Evolutionary conservation across 2,797 vertebrate species (phyloP), one percentile per base, ranked within the genome.

Genomic region (Nasua narica): DNA sequence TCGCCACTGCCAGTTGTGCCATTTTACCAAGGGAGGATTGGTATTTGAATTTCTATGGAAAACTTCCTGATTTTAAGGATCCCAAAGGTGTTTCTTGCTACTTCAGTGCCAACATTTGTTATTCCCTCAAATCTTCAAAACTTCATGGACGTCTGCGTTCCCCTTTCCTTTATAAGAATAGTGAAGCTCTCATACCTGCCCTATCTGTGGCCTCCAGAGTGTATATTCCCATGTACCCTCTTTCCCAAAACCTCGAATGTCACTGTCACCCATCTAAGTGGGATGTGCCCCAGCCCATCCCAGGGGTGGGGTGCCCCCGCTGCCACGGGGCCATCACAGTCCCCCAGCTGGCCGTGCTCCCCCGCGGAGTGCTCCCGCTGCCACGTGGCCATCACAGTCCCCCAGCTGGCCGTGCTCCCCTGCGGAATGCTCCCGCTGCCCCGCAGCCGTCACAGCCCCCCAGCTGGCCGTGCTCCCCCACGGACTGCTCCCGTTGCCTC

Each of bases 221-320:
- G 27, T 16, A 1, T 23, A 19, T 79, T 54, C 32, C 32, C 60
- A 37, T 0, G 10, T 21, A 1, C 60, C 21, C 5, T 4, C 60
- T 25, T 69, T 40, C 54, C 54, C 48, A 29, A 16, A 32, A 7
- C 43, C 50, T 6, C 3, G 32, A 37, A 15, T 6, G n/a, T 37
- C 25, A 10, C 1, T 4, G 8, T 43, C 70, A 0, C 50, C 29
- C 27, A 25, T 7, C 11, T n/a, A n/a, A 70, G 19, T 0, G 5
- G 54, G n/a, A 32, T 6, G n/a, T 0, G 13, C 23, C 23, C 25
- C 2, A 16, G n/a, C n/a, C n/a, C n/a, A n/a, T 27, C n/a, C 52
- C 7, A 78, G 40, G 40, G 32, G 2, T n/a, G 60, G 58, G 46
- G 18, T 52, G 88, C 3, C 11, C 35, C 72, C 37, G 32, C 43